Evolutionary conservation across 2,888 invertebrate genomes (phyloP), one percentile per base, ranked within the genome.

Genomic region (Pollenia griseotomentosa): DNA sequence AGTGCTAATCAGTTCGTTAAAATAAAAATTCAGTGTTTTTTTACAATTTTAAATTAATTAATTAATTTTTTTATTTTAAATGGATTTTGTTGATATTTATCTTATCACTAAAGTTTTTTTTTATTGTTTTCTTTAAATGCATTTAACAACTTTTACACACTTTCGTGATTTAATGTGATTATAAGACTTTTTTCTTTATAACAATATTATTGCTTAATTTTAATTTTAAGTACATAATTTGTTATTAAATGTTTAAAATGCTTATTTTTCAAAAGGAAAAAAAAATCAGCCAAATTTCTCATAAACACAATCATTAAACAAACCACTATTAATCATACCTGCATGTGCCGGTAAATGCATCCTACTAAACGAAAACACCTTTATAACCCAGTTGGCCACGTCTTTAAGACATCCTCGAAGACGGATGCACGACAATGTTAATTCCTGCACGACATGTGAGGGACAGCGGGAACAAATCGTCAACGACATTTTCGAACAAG

Each of bases 81-180:
- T 8, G n/a, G 63, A 10, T 42, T 63, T 53, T 53, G 12, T 53
- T 53, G 9, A 16, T 10, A 2, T 63, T 57, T 78, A 78, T 78
- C 78, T 68, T 46, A 78, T 78, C 66, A 33, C 5, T 5, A 51
- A 6, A 46, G 1, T 53, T 33, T 46, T 48, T n/a, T 73, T 33
- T n/a, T n/a, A 33, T 12, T 74, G 14, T 46, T 23, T 70, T 59
- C 6, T 48, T 42, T 44, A 10, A 66, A 57, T 59, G 19, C 2
- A 11, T 19, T 46, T 78, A 46, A 42, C n/a, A 40, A 59, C 2
- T 11, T 48, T 59, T 40, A 59, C 59, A 11, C 55, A 68, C 40
- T 78, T 33, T 48, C 48, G 78, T 78, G 48, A 78, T 79, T 79
- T 70, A 48, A 59, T 75, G 55, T 53, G 8, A 75, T 53, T 63